Evolutionary conservation across 2,113 vertebrate genomes (phyloP).

Genomic region (Cyprinodon tularosa): DNA sequence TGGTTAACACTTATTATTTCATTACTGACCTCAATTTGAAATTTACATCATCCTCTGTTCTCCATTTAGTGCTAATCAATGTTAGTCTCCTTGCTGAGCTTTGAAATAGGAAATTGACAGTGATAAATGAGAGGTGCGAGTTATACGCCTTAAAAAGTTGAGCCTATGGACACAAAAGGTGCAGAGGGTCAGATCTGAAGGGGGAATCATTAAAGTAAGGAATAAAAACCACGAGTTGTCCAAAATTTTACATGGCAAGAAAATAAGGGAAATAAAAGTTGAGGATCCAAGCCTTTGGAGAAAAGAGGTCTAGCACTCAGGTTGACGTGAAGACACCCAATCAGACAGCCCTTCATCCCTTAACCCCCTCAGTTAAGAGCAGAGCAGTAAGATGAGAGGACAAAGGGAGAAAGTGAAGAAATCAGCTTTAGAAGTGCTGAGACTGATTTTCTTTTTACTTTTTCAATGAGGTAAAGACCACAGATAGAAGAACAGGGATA

Average conservation of each 20-base stretch:
- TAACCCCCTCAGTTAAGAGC: slow-evolving; percentile 50
- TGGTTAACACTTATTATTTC: slow-evolving; percentile 63
- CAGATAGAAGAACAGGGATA: slow-evolving; percentile 20
- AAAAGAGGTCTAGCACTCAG: slow-evolving; percentile 27
- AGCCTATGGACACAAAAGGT: slow-evolving; percentile 32
- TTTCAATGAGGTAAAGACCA: slow-evolving; percentile 25
- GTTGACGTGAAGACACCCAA: slow-evolving; percentile 56
- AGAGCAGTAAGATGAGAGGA: slow-evolving; percentile 48
- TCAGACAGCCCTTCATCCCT: slow-evolving; percentile 61
- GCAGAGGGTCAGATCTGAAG: slow-evolving; percentile 11
- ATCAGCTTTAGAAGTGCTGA: slow-evolving; percentile 65
- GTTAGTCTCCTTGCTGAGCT: slow-evolving; percentile 54
- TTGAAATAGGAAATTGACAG: slow-evolving; percentile 61
- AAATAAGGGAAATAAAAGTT: slow-evolving; percentile 12
- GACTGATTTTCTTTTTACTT: slow-evolving; percentile 43
- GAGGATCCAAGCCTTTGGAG: slow-evolving; percentile 20
- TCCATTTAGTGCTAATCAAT: slow-evolving; percentile 59
- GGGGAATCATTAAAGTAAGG: slow-evolving; percentile 16
- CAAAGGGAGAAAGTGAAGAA: slow-evolving; percentile 18
- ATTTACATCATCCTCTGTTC: slow-evolving; percentile 65
- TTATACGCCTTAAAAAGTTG: slow-evolving; percentile 5
- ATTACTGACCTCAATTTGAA: slow-evolving; percentile 64
- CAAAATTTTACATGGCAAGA: slow-evolving; percentile 14
- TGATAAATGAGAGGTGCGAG: slow-evolving; percentile 65
- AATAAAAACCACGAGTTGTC: slow-evolving; percentile 11